phyloP scores from a whole-genome alignment of 2,113 vertebrate species.

The Terrapene triunguis region DNA sequence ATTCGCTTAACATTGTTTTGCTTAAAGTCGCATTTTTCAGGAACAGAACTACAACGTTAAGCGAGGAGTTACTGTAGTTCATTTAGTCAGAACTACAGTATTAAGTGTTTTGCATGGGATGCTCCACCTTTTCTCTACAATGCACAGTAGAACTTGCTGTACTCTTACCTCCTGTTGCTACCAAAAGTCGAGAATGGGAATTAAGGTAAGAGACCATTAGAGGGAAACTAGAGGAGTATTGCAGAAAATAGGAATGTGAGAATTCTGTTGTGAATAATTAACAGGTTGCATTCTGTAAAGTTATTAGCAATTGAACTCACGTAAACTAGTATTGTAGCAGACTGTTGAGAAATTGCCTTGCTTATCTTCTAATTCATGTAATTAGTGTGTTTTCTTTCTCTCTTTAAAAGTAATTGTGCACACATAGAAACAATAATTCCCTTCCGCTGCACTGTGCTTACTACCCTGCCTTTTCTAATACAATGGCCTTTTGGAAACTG shows the following conservation, averaged over 20 bases:
- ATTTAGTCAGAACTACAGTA: background rate
- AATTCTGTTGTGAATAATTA: background rate
- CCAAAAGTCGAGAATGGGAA: background rate
- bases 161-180: background rate
- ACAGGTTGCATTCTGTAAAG: background rate
- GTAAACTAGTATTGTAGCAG: background rate
- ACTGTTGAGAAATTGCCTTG: background rate
- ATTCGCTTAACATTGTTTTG: too few relatives aligned
- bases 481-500: constrained; percentile 62
- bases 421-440: constrained; percentile 54
- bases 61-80: background rate
- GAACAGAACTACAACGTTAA: too few relatives aligned
- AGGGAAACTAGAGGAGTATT: background rate
- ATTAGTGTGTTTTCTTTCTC: constrained; percentile 16
- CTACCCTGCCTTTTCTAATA: constrained; percentile 33
- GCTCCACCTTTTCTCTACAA: background rate
- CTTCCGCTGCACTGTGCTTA: constrained; percentile 28
- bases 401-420: constrained; percentile 34
- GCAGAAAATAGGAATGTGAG: background rate
- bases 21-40: too few relatives aligned
- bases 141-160: background rate
- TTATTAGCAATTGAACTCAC: background rate
- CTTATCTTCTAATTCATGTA: background rate
- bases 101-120: background rate
- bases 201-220: background rate